A percentile compares a stretch with the other conserved stretches of the same genome.
These are phyloP conservation scores for Chloropsis hardwickii DNA, from an alignment of 2,113 vertebrate species.

Conservation along the genomic window DNA sequence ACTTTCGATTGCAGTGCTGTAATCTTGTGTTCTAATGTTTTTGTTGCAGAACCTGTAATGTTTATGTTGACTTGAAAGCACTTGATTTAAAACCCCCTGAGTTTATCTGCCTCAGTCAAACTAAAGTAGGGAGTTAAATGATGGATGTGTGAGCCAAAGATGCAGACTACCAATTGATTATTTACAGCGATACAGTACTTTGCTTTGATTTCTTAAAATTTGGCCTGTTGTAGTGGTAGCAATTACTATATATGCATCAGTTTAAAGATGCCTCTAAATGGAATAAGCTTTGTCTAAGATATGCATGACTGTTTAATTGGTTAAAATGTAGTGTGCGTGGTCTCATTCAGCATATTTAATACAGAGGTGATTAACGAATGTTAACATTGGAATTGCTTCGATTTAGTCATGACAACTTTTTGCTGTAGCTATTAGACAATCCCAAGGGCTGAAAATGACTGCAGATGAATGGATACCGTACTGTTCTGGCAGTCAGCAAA, in stretches of 20 bases:
- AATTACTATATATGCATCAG: conserved; percentile 30
- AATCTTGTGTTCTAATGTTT: not conserved
- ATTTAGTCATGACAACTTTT: conserved; percentile 69
- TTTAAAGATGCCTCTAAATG: conserved; percentile 53
- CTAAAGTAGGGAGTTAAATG: not conserved
- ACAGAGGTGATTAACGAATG: conserved; percentile 47
- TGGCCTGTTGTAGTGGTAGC: conserved; percentile 34
- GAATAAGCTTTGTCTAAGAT: conserved; percentile 50
- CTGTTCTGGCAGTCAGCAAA: conserved; percentile 11
- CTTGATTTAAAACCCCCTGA: conserved; percentile 20
- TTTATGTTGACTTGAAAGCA: conserved; percentile 37
- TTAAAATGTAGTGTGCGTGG: conserved; percentile 47
- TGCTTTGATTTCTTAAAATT: conserved; percentile 19
- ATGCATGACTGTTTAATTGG: conserved; percentile 54
- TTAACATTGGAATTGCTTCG: conserved; percentile 58
- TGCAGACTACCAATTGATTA: not conserved
- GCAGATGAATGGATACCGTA: not conserved
- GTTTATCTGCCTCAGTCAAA: conserved; percentile 20
- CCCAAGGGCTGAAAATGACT: conserved; percentile 54
- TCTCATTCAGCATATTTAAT: conserved; percentile 61
- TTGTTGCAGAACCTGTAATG: not conserved
- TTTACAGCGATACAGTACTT: not conserved
- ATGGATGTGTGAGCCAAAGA: conserved; percentile 42
- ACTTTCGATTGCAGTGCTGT: not conserved
- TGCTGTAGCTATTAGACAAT: conserved; percentile 62